Evolutionary conservation across 2,113 vertebrate species (phyloP).

Genomic region (Triplophysa siluroides): DNA sequence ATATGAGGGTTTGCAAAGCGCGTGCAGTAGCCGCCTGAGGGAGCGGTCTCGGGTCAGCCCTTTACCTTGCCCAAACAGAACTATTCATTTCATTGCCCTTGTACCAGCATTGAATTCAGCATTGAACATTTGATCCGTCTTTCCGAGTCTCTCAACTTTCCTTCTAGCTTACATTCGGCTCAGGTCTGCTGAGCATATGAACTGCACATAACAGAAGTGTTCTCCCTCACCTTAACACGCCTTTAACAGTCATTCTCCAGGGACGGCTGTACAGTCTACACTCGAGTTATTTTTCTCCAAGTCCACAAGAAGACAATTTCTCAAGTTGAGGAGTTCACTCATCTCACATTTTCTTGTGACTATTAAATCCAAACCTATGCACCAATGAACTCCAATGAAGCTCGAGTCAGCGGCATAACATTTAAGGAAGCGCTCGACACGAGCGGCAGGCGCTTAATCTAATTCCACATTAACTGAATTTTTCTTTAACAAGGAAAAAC

Average conservation of each 20-base stretch:
- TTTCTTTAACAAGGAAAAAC: neutral
- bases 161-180: neutral
- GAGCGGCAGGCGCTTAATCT: neutral
- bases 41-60: constrained; percentile 44
- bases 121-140: constrained; percentile 21
- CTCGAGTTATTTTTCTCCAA: neutral
- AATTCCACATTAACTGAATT: neutral
- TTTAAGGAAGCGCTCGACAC: no score
- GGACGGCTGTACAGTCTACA: constrained; percentile 12
- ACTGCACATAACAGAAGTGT: constrained; percentile 26
- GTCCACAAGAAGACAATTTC: neutral
- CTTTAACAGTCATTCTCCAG: constrained; percentile 47
- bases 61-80: constrained; percentile 33
- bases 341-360: neutral
- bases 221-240: constrained; percentile 50
- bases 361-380: no score
- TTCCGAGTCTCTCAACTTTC: constrained; percentile 2
- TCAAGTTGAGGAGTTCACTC: neutral
- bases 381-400: no score
- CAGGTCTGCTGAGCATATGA: constrained; percentile 37
- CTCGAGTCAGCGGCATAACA: no score
- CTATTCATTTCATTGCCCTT: constrained; percentile 50
- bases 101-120: constrained; percentile 44
- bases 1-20: constrained; percentile 38
- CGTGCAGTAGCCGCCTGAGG: constrained; percentile 33